A percentile compares a stretch with the other conserved stretches of the same genome.
phyloP scores from a whole-genome alignment of 2,113 vertebrate species.

The Petrocephalus zakoni region DNA sequence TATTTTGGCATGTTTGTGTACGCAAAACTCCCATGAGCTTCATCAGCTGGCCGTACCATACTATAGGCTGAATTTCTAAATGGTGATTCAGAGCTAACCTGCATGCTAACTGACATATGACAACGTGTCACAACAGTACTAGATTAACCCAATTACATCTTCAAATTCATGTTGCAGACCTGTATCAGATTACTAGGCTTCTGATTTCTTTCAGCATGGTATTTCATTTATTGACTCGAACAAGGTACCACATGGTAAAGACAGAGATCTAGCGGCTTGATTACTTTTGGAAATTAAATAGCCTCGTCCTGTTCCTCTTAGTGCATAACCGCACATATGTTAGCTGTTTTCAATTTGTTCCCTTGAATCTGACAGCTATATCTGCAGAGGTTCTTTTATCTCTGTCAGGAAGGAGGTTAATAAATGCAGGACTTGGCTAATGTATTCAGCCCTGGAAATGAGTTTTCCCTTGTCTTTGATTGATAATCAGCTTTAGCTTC shows the following conservation, averaged over 20 bases:
- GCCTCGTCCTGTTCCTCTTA: neutral
- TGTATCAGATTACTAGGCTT: neutral
- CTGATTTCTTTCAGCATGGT: neutral
- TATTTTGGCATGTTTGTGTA: too few relatives aligned
- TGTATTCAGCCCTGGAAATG: neutral
- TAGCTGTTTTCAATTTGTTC: neutral
- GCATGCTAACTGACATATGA: too few relatives aligned
- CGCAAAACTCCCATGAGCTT: too few relatives aligned
- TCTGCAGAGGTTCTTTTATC: neutral
- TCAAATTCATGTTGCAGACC: neutral
- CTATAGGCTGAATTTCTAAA: too few relatives aligned
- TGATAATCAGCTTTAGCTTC: neutral
- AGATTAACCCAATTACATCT: neutral
- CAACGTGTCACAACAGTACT: too few relatives aligned
- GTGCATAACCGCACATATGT: neutral
- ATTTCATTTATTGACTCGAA: neutral
- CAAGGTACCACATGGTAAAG: neutral
- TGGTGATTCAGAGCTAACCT: too few relatives aligned
- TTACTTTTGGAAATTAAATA: neutral
- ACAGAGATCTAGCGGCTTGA: neutral
- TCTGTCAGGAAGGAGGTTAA: constrained; percentile 7
- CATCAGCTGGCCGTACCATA: too few relatives aligned
- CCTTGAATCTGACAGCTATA: neutral
- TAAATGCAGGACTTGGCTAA: constrained; percentile 7
- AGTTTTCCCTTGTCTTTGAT: neutral